A percentile compares a stretch with the other conserved stretches of the same genome.
Evolutionary conservation across 1,140 invertebrate species (phyloP).

Genomic region (Wiebesia pumilae): DNA sequence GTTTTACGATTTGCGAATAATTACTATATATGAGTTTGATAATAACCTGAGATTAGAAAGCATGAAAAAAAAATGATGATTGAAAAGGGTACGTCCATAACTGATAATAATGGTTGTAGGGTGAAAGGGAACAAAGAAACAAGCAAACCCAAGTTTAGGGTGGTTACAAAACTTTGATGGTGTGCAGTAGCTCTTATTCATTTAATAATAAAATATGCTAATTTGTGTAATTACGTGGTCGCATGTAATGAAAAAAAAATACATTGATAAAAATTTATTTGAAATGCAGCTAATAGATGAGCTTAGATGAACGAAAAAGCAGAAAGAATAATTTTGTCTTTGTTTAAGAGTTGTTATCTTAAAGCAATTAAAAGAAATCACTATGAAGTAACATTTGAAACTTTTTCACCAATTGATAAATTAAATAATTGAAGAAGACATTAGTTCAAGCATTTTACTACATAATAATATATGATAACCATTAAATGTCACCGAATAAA

Average conservation of each 20-base stretch:
- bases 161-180: conserved; percentile 17
- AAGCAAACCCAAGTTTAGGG: conserved; percentile 13
- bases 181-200: background rate
- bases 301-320: background rate
- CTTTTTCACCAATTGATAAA: background rate
- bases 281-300: background rate
- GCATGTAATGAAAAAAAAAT: background rate
- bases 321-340: background rate
- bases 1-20: background rate
- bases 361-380: too few species aligned
- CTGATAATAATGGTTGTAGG: conserved; percentile 23
- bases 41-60: conserved; percentile 14
- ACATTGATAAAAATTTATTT: background rate
- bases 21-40: background rate
- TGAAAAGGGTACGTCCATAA: background rate
- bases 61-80: background rate
- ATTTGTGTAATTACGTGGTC: conserved; percentile 11
- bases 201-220: conserved; percentile 26
- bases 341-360: background rate
- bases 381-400: background rate
- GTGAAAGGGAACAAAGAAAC: conserved; percentile 48
- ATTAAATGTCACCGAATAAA: conserved; percentile 8
- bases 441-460: background rate
- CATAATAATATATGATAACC: conserved; percentile 14
- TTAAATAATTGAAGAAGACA: background rate